Evolutionary conservation across 2,888 invertebrate species (phyloP).

Genomic region (Zelleria hepariella): DNA sequence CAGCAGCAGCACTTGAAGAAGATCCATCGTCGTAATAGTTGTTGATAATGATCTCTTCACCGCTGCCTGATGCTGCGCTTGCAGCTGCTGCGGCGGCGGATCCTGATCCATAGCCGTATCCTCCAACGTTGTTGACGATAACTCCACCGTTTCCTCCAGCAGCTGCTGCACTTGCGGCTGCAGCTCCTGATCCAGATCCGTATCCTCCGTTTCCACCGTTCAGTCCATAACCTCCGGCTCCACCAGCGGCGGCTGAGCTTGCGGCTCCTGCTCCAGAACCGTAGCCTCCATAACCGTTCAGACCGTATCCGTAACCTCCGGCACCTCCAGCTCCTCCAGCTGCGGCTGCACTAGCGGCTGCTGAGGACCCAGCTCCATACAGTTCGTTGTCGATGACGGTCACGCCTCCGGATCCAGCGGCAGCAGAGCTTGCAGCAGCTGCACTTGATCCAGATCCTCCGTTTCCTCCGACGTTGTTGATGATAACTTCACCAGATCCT

Average conservation of each 20-base stretch:
- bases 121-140: no score
- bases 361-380: not conserved
- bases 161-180: not conserved
- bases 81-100: no score
- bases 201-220: not conserved
- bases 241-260: not conserved
- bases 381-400: not conserved
- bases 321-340: no score
- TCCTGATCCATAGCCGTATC: no score
- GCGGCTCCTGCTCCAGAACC: no score
- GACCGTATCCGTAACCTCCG: no score
- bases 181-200: not conserved
- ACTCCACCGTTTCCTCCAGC: no score
- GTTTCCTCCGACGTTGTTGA: not conserved
- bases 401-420: not conserved
- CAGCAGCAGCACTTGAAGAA: no score
- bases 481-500: not conserved
- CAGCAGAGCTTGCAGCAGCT: constrained; percentile 1
- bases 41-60: no score
- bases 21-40: no score
- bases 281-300: no score
- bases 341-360: not conserved
- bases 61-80: no score
- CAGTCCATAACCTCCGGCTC: not conserved
- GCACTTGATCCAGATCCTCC: not conserved